Percentiles rank a stretch among this genome's conserved stretches.
Evolutionary conservation across 2,797 vertebrate species (phyloP).

Genomic region (Mus spretus): DNA sequence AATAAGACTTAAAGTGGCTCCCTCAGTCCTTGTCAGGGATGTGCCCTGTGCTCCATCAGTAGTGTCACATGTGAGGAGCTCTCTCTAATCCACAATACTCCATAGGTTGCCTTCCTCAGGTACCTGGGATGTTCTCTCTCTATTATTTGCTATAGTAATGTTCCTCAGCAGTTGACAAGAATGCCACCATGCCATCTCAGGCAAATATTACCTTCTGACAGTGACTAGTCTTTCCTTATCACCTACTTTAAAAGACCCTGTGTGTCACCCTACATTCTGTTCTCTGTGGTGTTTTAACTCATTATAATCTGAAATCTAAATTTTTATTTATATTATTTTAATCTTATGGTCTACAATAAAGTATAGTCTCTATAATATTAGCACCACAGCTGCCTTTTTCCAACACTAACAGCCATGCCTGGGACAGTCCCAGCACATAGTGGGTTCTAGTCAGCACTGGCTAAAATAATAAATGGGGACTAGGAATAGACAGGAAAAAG

Average conservation of each 20-base stretch:
- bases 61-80: neutral
- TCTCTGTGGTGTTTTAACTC: neutral
- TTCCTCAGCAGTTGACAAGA: neutral
- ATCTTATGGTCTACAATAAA: neutral
- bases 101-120: neutral
- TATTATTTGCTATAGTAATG: neutral
- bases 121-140: neutral
- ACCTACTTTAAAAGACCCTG: neutral
- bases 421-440: neutral
- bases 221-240: neutral
- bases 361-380: neutral
- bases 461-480: conserved; percentile 41
- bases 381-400: neutral
- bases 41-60: neutral
- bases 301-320: neutral
- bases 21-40: neutral
- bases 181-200: neutral
- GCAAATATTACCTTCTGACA: neutral
- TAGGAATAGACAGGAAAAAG: conserved; percentile 42
- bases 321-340: neutral
- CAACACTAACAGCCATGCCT: neutral
- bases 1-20: neutral
- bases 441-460: neutral
- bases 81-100: neutral
- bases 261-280: neutral